Conservation (phyloP, 2,888 invertebrate genomes). For the Penaeus monodon region DNA sequence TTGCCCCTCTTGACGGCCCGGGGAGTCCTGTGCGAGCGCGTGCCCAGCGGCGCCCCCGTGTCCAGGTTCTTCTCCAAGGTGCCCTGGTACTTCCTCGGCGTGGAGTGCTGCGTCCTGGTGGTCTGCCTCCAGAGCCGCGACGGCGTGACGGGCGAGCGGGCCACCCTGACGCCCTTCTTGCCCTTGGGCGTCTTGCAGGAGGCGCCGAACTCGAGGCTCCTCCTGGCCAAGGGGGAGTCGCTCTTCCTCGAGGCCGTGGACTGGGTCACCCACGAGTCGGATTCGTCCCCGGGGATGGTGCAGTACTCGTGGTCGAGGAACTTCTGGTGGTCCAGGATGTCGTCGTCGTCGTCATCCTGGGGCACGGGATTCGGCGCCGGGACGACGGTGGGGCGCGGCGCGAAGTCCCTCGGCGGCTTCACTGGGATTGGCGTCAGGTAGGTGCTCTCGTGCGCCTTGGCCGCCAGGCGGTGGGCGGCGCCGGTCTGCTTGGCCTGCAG, state of each 20-base stretch:
- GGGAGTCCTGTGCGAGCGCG: conserved; percentile 50
- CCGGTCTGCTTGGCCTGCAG: neutral
- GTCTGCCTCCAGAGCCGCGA: conserved; percentile 57
- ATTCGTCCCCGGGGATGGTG: conserved; percentile 63
- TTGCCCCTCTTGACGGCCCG: conserved; percentile 58
- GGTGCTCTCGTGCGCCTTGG: neutral
- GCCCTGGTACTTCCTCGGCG: conserved; percentile 47
- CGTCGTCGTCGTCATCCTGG: conserved; percentile 26
- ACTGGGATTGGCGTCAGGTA: conserved; percentile 46
- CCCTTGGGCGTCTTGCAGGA: neutral
- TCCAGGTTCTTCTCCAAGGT: conserved; percentile 55
- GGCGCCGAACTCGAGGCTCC: conserved; percentile 48
- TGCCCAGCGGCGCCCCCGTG: conserved; percentile 39
- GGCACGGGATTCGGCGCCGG: neutral
- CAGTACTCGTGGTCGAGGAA: conserved; percentile 63
- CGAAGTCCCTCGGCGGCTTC: conserved; percentile 20
- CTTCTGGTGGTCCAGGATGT: conserved; percentile 52
- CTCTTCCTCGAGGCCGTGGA: conserved; percentile 48
- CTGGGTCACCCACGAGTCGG: conserved; percentile 63
- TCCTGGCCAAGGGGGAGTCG: conserved; percentile 53
- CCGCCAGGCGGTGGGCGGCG: neutral
- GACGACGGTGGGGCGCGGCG: conserved; percentile 19
- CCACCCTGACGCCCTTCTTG: neutral
- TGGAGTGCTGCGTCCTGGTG: conserved; percentile 51
- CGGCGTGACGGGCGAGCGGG: conserved; percentile 32